These are phyloP conservation scores for Amblyopsis hoosieri DNA, from an alignment of 2,797 vertebrate genomes.

Conservation along the genomic window DNA sequence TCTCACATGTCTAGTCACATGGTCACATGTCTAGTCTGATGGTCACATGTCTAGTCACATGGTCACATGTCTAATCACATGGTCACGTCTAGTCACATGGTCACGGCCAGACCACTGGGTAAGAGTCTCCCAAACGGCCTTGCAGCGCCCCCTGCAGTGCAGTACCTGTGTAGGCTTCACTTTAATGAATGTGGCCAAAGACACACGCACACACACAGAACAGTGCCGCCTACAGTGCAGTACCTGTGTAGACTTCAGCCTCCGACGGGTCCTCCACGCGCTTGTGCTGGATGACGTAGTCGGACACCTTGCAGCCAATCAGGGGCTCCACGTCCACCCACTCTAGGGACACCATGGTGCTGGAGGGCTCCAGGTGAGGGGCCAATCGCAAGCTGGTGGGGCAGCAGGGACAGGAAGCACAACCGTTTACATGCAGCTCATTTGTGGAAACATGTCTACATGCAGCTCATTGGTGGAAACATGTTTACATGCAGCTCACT, in stretches of 20 bases:
- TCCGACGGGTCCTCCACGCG: constrained; percentile 94
- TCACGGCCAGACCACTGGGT: no score
- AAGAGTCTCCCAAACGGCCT: no score
- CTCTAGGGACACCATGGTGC: constrained; percentile 93
- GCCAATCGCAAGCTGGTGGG: constrained; percentile 86
- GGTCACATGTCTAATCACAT: no score
- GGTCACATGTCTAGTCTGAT: no score
- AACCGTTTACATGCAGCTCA: constrained; percentile 1
- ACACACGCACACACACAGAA: no score
- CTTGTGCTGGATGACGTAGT: constrained; percentile 97
- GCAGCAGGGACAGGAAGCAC: constrained; percentile 14
- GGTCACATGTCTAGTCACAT: no score
- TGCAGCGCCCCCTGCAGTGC: no score
- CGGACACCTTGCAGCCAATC: constrained; percentile 93
- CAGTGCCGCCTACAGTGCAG: constrained; percentile 1
- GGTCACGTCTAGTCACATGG: no score
- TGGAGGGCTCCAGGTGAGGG: constrained; percentile 91
- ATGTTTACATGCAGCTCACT: no score
- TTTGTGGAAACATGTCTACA: background rate
- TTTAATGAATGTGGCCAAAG: background rate
- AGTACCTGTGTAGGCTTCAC: no score
- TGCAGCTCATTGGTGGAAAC: no score
- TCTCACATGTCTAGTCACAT: no score
- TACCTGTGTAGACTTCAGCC: constrained; percentile 96
- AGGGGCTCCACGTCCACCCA: constrained; percentile 94